phyloP scores from a whole-genome alignment of 1,140 invertebrate genomes.

The Aphelenchoides besseyi region DNA sequence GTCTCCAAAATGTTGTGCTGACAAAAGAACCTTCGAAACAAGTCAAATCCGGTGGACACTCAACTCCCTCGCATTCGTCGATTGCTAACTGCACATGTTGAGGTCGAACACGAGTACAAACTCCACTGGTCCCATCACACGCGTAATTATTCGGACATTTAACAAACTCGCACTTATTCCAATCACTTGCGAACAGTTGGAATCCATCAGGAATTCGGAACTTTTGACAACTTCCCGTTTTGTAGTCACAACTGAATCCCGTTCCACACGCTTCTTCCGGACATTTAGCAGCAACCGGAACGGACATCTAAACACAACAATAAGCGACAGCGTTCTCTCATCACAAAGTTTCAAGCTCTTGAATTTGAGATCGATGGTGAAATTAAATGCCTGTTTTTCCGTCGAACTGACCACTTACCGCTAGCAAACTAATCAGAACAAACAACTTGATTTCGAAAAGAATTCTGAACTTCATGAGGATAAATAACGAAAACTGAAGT shows the following conservation, averaged over 20 bases:
- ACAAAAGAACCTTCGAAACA: not conserved
- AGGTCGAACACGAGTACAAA: conserved; percentile 2
- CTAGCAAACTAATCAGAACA: not conserved
- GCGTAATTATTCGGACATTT: not conserved
- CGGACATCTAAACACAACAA: not conserved
- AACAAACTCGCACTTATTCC: conserved; percentile 18
- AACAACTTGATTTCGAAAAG: not conserved
- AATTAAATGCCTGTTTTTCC: too few relatives aligned
- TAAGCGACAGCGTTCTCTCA: not conserved
- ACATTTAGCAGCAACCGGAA: conserved; percentile 14
- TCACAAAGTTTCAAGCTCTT: too few relatives aligned
- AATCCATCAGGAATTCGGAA: conserved; percentile 17
- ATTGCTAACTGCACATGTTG: not conserved
- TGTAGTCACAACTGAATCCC: conserved; percentile 13
- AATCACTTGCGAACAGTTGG: conserved; percentile 14
- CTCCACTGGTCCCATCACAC: conserved; percentile 19
- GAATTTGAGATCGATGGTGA: too few relatives aligned
- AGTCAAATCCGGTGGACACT: conserved; percentile 13
- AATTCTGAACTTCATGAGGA: not conserved
- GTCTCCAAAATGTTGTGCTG: not conserved
- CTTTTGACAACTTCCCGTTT: conserved; percentile 8
- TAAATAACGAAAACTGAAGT: not conserved
- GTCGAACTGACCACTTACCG: not conserved
- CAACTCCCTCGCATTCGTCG: conserved; percentile 11
- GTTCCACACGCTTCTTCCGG: conserved; percentile 14